phyloP scores from a whole-genome alignment of 2,113 vertebrate genomes.

The Diglossa brunneiventris region DNA sequence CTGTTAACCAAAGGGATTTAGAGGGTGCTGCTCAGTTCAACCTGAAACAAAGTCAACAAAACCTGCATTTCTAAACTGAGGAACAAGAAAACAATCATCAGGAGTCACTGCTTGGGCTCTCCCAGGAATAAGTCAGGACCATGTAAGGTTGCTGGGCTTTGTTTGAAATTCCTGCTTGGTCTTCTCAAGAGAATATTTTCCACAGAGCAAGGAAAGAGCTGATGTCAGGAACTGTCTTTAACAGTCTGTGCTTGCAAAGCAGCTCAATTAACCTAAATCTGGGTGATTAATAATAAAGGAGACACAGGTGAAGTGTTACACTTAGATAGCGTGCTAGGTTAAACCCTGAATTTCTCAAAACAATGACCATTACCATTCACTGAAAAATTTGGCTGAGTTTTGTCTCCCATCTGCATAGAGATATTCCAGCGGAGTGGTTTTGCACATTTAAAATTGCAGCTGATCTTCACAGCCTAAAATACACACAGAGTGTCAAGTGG shows the following conservation, averaged over 20 bases:
- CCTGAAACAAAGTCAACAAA: not conserved
- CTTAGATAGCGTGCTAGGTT: not conserved
- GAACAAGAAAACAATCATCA: not conserved
- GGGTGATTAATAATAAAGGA: constrained; percentile 25
- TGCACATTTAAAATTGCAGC: not conserved
- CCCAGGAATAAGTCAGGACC: not conserved
- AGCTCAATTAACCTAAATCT: constrained; percentile 20
- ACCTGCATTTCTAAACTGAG: not conserved
- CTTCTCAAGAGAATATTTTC: not conserved
- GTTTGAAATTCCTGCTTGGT: not conserved
- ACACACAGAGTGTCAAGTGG: not conserved
- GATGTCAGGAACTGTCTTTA: not conserved
- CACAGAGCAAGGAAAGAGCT: not conserved
- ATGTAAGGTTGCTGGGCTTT: not conserved
- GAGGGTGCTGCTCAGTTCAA: not conserved
- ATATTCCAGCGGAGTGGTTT: not conserved
- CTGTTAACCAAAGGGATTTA: not conserved
- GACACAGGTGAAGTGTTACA: not conserved
- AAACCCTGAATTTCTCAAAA: not conserved
- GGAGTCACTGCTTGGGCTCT: not conserved
- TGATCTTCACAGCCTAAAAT: not conserved
- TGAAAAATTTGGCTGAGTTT: not conserved
- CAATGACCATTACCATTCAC: not conserved
- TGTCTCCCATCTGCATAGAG: not conserved
- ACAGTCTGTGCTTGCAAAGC: not conserved